Conservation (phyloP, 1,140 invertebrate species). For the Achroia grisella region DNA sequence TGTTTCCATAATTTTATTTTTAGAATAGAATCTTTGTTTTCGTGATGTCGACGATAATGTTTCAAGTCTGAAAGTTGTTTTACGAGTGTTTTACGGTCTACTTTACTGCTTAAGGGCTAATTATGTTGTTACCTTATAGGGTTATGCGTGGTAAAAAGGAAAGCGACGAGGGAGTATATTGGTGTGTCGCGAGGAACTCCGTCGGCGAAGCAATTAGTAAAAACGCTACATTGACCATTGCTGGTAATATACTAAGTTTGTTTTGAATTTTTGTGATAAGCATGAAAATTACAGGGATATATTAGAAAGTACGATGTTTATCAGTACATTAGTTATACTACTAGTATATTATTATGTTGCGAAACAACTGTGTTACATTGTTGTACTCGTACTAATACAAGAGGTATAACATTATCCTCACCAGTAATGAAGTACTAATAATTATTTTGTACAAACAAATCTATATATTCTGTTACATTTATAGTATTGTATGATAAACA, state of each 20-base stretch:
- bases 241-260: conserved; percentile 79
- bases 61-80: conserved; percentile 2
- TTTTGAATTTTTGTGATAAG: neutral
- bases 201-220: conserved; percentile 89
- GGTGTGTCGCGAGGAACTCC: conserved; percentile 93
- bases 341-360: no score
- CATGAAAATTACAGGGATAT: no score
- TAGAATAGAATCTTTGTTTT: neutral
- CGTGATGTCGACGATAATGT: conserved; percentile 1
- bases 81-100: neutral
- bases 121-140: conserved; percentile 43
- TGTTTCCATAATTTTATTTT: neutral
- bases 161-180: conserved; percentile 95
- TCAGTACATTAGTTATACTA: no score
- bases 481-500: no score
- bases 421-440: no score
- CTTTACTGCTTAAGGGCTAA: conserved; percentile 1
- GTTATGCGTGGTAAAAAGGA: conserved; percentile 92
- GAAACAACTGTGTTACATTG: no score
- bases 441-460: no score
- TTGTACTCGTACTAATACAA: no score
- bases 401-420: no score
- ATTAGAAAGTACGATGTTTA: no score
- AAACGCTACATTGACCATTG: conserved; percentile 95
- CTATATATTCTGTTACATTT: no score